Conservation (phyloP, 2,113 vertebrate genomes). For the Dicaeum eximium region DNA sequence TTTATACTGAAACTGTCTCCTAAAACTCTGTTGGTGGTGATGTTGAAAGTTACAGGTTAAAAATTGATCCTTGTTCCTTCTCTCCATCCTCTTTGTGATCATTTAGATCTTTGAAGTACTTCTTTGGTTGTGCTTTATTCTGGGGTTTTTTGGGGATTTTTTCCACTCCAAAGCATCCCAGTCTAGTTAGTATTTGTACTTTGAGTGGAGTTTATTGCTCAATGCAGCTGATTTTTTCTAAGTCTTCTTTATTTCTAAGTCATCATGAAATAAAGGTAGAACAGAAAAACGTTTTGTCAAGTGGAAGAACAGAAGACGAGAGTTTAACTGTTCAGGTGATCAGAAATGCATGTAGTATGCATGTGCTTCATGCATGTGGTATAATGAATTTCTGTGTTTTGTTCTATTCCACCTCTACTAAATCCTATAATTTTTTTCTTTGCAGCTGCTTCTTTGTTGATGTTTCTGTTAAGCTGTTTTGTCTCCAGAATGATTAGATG, state of each 20-base stretch:
- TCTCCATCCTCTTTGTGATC: neutral
- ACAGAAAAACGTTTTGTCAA: neutral
- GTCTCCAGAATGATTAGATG: neutral
- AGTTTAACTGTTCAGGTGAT: neutral
- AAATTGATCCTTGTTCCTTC: neutral
- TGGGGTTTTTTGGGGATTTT: no score
- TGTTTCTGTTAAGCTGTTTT: neutral
- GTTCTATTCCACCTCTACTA: neutral
- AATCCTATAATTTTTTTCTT: neutral
- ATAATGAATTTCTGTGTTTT: neutral
- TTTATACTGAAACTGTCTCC: neutral
- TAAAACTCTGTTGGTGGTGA: neutral
- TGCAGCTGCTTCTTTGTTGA: neutral
- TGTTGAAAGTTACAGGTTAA: neutral
- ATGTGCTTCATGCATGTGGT: neutral
- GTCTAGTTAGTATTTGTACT: neutral
- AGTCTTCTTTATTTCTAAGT: neutral
- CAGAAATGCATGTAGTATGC: neutral
- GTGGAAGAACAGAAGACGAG: neutral
- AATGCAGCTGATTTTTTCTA: neutral
- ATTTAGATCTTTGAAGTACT: neutral
- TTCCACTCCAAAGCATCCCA: neutral
- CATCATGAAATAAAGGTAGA: neutral
- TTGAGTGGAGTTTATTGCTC: neutral
- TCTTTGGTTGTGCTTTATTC: neutral